These are phyloP conservation scores for Takifugu rubripes DNA, from an alignment of 2,797 vertebrate genomes.

Conservation along the genomic window DNA sequence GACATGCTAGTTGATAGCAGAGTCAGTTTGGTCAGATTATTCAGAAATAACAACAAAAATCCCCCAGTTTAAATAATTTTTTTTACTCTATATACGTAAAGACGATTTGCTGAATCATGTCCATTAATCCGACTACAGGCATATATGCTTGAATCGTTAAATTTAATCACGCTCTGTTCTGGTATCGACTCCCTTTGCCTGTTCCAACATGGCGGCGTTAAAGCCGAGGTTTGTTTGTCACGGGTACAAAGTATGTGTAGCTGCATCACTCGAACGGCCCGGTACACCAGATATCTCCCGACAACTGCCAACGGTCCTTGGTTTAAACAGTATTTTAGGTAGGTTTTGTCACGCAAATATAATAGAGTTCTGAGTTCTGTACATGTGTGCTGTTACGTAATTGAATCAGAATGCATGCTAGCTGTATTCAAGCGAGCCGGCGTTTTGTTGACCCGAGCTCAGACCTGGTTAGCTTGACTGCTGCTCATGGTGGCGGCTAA, in stretches of 20 bases:
- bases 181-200: slow-evolving; percentile 47
- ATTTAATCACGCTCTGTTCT: neutral
- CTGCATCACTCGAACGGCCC: slow-evolving; percentile 68
- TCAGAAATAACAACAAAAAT: accelerated
- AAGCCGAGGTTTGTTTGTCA: slow-evolving; percentile 65
- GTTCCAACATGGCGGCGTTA: slow-evolving; percentile 68
- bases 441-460: slow-evolving; percentile 35
- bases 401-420: slow-evolving; percentile 2
- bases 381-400: neutral
- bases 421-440: slow-evolving; percentile 11
- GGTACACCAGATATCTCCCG: slow-evolving; percentile 43
- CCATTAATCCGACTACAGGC: neutral
- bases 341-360: slow-evolving; percentile 11
- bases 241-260: slow-evolving; percentile 72
- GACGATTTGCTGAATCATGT: accelerated
- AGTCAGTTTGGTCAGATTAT: slow-evolving; percentile 1
- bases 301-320: slow-evolving; percentile 30
- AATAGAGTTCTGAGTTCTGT: neutral
- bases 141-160: neutral
- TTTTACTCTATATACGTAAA: accelerated
- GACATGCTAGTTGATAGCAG: slow-evolving; percentile 30
- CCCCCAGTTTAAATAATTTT: accelerated
- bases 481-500: slow-evolving; percentile 4
- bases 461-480: slow-evolving; percentile 27
- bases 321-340: slow-evolving; percentile 56